Conservation (phyloP, 35 echinoderm and acorn worm genomes). For the Stichopus chloronotus region DNA sequence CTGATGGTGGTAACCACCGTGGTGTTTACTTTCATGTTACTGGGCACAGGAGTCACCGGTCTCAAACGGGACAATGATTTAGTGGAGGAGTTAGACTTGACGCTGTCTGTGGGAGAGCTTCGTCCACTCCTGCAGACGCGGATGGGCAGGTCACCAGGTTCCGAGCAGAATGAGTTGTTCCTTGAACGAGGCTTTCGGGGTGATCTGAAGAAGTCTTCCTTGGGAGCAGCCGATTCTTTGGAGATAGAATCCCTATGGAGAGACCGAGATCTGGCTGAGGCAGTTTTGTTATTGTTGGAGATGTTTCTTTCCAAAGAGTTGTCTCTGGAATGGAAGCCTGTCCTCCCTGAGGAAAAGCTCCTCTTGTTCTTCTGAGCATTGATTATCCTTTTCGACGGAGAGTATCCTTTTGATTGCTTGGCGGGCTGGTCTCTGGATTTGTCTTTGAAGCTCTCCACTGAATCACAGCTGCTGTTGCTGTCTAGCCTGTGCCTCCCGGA, state of each 20-base stretch:
- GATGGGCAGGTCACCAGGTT: constrained; percentile 37
- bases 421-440: constrained; percentile 13
- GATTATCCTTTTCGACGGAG: constrained; percentile 38
- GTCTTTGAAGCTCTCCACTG: constrained; percentile 62
- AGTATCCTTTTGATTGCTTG: constrained; percentile 31
- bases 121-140: constrained; percentile 54
- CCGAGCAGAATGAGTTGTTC: constrained; percentile 51
- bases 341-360: constrained; percentile 49
- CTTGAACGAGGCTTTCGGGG: constrained; percentile 48
- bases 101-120: constrained; percentile 66
- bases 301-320: constrained; percentile 50
- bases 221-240: neutral
- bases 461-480: constrained; percentile 93
- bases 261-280: constrained; percentile 3
- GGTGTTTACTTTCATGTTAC: constrained; percentile 72
- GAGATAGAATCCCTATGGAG: neutral
- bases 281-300: constrained; percentile 21
- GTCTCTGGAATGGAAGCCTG: constrained; percentile 55
- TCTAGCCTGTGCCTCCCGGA: constrained; percentile 82
- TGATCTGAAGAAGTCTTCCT: constrained; percentile 27
- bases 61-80: constrained; percentile 59
- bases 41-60: constrained; percentile 73
- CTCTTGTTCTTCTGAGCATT: constrained; percentile 44
- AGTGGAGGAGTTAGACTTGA: constrained; percentile 56
- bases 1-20: constrained; percentile 70